Conservation (phyloP, 1,140 invertebrate genomes). For the Diabrotica undecimpunctata region DNA sequence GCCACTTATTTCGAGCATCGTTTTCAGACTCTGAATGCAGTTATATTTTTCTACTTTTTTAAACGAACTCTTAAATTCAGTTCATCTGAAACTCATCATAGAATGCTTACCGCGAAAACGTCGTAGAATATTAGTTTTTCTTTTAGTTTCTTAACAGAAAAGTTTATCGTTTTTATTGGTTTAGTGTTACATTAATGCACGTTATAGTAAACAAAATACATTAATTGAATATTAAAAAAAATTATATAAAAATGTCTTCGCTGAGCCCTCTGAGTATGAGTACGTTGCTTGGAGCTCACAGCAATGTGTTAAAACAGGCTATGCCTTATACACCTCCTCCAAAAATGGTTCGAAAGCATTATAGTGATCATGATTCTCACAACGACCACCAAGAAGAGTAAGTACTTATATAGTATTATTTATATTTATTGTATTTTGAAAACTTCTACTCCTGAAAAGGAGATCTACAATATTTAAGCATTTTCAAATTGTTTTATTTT, state of each 20-base stretch:
- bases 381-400: conserved; percentile 1
- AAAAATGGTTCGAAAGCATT: conserved; percentile 10
- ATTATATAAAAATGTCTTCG: conserved; percentile 7
- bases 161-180: neutral
- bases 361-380: neutral
- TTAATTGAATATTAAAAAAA: neutral
- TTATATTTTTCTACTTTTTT: too few species aligned
- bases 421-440: too few species aligned
- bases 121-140: neutral
- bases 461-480: too few species aligned
- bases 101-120: neutral
- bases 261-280: conserved; percentile 4
- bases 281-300: conserved; percentile 4
- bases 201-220: too few species aligned
- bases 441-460: too few species aligned
- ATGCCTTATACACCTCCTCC: neutral
- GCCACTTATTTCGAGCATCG: too few species aligned
- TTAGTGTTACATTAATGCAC: too few species aligned
- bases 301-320: neutral
- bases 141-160: neutral
- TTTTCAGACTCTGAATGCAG: too few species aligned
- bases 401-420: neutral
- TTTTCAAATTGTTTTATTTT: too few species aligned
- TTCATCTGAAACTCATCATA: neutral
- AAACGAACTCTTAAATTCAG: too few species aligned